phyloP scores from a whole-genome alignment of 2,888 invertebrate genomes.

The Folsomia manolachei region DNA sequence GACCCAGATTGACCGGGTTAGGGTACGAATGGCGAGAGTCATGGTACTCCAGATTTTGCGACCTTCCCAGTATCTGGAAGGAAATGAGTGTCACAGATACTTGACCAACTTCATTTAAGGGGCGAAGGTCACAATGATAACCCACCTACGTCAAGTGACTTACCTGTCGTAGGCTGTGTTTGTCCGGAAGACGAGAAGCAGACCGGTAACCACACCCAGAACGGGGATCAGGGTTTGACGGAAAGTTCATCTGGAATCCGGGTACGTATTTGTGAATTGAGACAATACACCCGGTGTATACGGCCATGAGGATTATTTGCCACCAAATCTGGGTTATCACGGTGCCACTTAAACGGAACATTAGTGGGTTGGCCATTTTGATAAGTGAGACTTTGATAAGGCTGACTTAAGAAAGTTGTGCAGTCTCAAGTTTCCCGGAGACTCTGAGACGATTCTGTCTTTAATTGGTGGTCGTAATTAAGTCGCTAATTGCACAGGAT shows the following conservation, averaged over 20 bases:
- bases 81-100: neutral
- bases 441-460: too few species aligned
- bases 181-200: conserved; percentile 47
- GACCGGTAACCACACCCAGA: conserved; percentile 43
- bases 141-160: too few species aligned
- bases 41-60: conserved; percentile 24
- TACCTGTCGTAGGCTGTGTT: conserved; percentile 49
- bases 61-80: conserved; percentile 47
- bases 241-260: conserved; percentile 32
- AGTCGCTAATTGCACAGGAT: too few species aligned
- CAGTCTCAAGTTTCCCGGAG: too few species aligned
- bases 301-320: conserved; percentile 25
- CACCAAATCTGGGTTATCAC: conserved; percentile 37
- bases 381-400: too few species aligned
- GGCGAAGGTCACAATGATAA: too few species aligned
- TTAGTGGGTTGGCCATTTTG: conserved; percentile 31
- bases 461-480: too few species aligned
- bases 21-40: conserved; percentile 37
- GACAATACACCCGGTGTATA: conserved; percentile 28
- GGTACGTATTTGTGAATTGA: conserved; percentile 30
- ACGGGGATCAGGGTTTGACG: conserved; percentile 35
- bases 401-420: too few species aligned
- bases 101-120: too few species aligned
- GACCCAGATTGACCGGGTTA: conserved; percentile 45
- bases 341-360: conserved; percentile 35